Evolutionary conservation across 2,113 vertebrate genomes (phyloP).

Genomic region (Sturnus vulgaris): DNA sequence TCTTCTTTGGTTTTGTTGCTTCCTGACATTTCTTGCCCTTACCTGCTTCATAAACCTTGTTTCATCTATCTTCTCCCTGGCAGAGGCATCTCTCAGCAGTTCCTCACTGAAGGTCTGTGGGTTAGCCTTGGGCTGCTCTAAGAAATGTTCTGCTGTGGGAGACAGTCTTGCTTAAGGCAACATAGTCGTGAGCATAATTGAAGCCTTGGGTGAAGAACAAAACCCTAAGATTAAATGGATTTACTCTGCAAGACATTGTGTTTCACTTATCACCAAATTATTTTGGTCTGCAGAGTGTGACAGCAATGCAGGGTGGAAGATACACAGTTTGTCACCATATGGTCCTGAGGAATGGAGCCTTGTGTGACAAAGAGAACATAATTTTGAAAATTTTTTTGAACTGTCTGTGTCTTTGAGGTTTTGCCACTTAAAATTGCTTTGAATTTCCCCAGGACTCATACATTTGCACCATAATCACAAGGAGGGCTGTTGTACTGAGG

Average conservation of each 20-base stretch:
- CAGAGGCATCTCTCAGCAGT: neutral
- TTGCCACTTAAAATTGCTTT: neutral
- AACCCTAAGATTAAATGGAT: neutral
- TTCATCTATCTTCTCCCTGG: neutral
- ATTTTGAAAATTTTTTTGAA: neutral
- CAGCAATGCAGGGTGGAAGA: neutral
- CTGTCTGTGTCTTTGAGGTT: neutral
- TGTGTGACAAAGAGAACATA: neutral
- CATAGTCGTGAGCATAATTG: neutral
- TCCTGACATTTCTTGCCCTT: neutral
- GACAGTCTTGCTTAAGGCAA: neutral
- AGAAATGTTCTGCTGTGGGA: neutral
- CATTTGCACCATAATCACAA: neutral
- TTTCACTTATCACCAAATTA: neutral
- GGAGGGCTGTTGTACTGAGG: neutral
- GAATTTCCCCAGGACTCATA: neutral
- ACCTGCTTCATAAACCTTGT: neutral
- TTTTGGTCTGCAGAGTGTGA: neutral
- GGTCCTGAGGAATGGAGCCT: neutral
- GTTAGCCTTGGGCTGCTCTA: neutral
- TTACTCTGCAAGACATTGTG: neutral
- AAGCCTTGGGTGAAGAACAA: neutral
- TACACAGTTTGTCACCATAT: neutral
- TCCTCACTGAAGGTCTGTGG: neutral
- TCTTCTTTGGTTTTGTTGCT: neutral